Conservation (phyloP, 2,113 vertebrate species). For the Oncorhynchus masou region DNA sequence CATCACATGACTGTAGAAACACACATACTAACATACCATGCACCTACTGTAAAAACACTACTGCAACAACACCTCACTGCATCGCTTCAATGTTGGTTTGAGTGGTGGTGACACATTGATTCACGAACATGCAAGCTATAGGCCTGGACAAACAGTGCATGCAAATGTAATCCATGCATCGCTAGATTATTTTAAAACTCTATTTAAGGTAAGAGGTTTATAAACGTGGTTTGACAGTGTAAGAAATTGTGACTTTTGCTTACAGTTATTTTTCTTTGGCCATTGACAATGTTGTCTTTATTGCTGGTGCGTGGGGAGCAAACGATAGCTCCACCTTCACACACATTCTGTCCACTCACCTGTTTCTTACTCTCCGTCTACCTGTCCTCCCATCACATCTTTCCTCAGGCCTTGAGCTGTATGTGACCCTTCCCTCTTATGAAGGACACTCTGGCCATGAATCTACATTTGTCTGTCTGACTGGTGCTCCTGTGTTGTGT, state of each 20-base stretch:
- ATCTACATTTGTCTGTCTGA: conserved; percentile 44
- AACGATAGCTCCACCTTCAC: not conserved
- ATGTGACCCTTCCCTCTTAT: conserved; percentile 26
- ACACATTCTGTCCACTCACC: not conserved
- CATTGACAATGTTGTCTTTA: not conserved
- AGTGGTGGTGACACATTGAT: too few relatives aligned
- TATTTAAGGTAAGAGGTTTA: not conserved
- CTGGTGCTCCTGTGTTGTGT: conserved; percentile 25
- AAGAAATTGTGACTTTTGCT: not conserved
- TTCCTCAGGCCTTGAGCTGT: conserved; percentile 23
- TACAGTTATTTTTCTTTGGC: not conserved
- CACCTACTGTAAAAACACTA: conserved; percentile 8
- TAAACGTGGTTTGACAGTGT: not conserved
- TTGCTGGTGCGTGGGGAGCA: not conserved
- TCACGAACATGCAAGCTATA: too few relatives aligned
- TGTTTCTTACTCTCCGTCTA: not conserved
- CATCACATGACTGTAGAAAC: not conserved
- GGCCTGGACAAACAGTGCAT: too few relatives aligned
- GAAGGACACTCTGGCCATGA: conserved; percentile 40
- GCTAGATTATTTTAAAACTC: too few relatives aligned
- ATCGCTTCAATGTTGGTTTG: too few relatives aligned
- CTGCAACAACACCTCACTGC: too few relatives aligned
- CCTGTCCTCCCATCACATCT: not conserved
- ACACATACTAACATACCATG: conserved; percentile 19
- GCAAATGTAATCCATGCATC: too few relatives aligned